Evolutionary conservation across 2,113 vertebrate species (phyloP), one percentile per base, ranked within the genome.

Genomic region (Gopherus evgoodei): DNA sequence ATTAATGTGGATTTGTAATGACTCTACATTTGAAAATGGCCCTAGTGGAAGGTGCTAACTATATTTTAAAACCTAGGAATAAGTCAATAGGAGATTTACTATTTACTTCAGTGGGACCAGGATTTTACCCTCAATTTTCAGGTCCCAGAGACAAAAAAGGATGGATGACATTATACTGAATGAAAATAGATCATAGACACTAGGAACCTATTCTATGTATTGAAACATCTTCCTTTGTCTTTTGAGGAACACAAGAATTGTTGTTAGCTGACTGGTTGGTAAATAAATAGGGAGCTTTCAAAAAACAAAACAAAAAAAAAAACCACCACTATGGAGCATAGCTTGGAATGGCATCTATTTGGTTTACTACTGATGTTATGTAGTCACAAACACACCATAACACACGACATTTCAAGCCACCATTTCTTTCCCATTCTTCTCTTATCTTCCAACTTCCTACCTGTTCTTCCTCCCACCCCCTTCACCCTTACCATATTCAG

Each of bases 11-110:
- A 62, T 91, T 94, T 88, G 49, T 80, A 1, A 54, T 17, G 57
- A 88, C 25, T 79, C 52, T 86, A 38, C 31, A 88, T 92, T 95
- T 54, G 86, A 90, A 93, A 95, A 5, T 9, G 53, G 8, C 76
- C 87, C 27, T 53, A 65, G 38, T 17, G 11, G 22, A 91, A 47
- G 87, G 42, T 19, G 29, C 59, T 81, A 87, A 47, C 35, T 54
- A 53, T 7, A 17, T 38, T 65, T 90, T 53, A 87, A 90, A 90
- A 75, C 9, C 0, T 14, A 79, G 49, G 13, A 42, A 22, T 42
- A 84, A 80, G 44, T 8, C 10, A 13, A 1, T 38, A 8, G 65
- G 17, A 69, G n/a, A 38, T 72, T 72, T 72, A 19, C 87, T 90
- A 49, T 79, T 87, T 52, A 86, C 29, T 69, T 75, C 42, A 84